phyloP scores from a whole-genome alignment of 2,113 vertebrate genomes.

The Siniperca chuatsi region DNA sequence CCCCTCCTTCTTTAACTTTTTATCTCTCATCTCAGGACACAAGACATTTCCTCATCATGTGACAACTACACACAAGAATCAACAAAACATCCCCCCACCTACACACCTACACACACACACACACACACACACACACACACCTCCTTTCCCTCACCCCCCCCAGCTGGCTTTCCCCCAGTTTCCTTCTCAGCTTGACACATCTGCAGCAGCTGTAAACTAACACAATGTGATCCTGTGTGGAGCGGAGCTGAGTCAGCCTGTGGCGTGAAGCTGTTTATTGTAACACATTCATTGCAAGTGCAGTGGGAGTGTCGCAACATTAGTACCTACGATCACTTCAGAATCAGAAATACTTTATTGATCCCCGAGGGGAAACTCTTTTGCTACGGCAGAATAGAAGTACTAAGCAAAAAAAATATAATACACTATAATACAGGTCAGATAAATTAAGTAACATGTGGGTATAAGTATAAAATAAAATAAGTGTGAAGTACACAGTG shows the following conservation, averaged over 20 bases:
- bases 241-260: slow-evolving; percentile 33
- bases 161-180: slow-evolving; percentile 18
- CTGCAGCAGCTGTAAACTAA: slow-evolving; percentile 52
- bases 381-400: no score
- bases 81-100: slow-evolving; percentile 22
- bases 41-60: slow-evolving; percentile 30
- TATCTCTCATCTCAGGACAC: slow-evolving; percentile 8
- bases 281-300: background rate
- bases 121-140: slow-evolving; percentile 15
- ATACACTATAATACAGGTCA: no score
- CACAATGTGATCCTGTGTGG: background rate
- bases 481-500: no score
- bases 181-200: slow-evolving; percentile 44
- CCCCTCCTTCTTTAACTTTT: background rate
- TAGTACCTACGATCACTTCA: background rate
- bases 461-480: no score
- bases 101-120: slow-evolving; percentile 15
- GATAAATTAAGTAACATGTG: no score
- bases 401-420: no score
- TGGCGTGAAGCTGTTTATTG: slow-evolving; percentile 11
- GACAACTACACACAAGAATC: slow-evolving; percentile 14
- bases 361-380: no score
- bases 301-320: background rate
- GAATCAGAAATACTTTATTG: no score
- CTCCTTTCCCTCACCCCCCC: background rate